Conservation (phyloP, 2,888 invertebrate species). For the Catocala sponsa region DNA sequence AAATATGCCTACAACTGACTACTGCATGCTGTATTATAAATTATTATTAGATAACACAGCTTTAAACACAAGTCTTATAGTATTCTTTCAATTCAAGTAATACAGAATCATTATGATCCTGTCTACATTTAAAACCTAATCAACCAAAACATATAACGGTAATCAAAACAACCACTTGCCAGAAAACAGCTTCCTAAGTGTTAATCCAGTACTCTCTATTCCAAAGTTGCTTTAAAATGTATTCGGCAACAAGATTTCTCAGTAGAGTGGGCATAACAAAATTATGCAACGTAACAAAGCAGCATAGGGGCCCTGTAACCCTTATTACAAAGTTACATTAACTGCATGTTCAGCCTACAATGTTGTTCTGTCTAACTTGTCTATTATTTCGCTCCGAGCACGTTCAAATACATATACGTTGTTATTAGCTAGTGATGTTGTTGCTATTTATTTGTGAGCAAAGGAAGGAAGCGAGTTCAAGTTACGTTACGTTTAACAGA, state of each 20-base stretch:
- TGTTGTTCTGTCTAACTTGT: constrained; percentile 65
- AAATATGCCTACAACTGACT: too few species aligned
- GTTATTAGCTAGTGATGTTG: constrained; percentile 20
- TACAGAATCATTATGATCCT: too few species aligned
- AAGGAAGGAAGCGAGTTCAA: constrained; percentile 1
- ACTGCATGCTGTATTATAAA: too few species aligned
- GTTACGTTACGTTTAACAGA: constrained; percentile 3
- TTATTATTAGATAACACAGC: too few species aligned
- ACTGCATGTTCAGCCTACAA: constrained; percentile 63
- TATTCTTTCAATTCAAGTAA: too few species aligned
- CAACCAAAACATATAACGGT: too few species aligned
- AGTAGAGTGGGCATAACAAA: constrained; percentile 74
- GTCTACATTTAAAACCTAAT: too few species aligned
- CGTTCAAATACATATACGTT: constrained; percentile 35
- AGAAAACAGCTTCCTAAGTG: constrained; percentile 34
- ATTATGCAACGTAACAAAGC: constrained; percentile 73
- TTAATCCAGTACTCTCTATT: constrained; percentile 47
- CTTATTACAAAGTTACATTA: constrained; percentile 82
- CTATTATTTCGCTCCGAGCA: constrained; percentile 69
- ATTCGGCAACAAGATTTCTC: constrained; percentile 69
- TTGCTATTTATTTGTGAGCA: constrained; percentile 15
- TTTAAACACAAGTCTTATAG: too few species aligned
- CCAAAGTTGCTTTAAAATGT: constrained; percentile 57
- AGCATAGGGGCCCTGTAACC: constrained; percentile 66
- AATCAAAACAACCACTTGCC: constrained; percentile 27